Base-by-base conservation (phyloP, 2,888 invertebrate genomes). In the Ophonus ardosiacus region DNA sequence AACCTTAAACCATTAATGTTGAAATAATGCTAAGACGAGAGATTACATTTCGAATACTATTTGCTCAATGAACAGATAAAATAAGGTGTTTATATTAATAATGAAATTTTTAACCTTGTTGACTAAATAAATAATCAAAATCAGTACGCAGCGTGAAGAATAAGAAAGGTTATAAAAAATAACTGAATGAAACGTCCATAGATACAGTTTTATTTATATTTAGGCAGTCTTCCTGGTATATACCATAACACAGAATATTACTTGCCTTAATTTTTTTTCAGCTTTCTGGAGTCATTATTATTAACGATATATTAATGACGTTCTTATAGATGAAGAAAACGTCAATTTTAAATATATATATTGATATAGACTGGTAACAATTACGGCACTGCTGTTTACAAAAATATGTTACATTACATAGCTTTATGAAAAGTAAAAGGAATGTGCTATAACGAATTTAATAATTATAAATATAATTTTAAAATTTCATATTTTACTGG, bases 1-100 rank as follows among this genome's bases (percentile, higher is more conserved):
- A 61, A 21, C 17, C 17, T 61, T 65, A 65, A 65, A 10, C 6
- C 24, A 71, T 63, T 13, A 68, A 68, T 15, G 38, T 68, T 38
- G 13, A 71, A 71, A 71, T 71, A 71, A 43, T 43, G 10, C 43
- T 71, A 71, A 43, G 40, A 71, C n/a, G 15, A 13, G 31, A 43
- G 21, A 43, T 17, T 18, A 71, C 43, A 71, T 43, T 43, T 71
- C 17, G 18, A 43, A 71, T 43, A 71, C 40, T 71, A 71, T 71
- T 71, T 71, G 71, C 71, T 71, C 71, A 71, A 71, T 43, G 43
- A 71, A 40, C 71, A 68, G 68, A 43, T 71, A 71, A 40, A 71
- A 17, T 71, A 43, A 71, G 43, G 40, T 65, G 13, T 63, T 63
- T 65, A 65, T 65, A 65, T 65, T 24, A 65, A 7, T 65, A 65